phyloP scores from a whole-genome alignment of 2,888 invertebrate species.

The Halocaridina rubra region DNA sequence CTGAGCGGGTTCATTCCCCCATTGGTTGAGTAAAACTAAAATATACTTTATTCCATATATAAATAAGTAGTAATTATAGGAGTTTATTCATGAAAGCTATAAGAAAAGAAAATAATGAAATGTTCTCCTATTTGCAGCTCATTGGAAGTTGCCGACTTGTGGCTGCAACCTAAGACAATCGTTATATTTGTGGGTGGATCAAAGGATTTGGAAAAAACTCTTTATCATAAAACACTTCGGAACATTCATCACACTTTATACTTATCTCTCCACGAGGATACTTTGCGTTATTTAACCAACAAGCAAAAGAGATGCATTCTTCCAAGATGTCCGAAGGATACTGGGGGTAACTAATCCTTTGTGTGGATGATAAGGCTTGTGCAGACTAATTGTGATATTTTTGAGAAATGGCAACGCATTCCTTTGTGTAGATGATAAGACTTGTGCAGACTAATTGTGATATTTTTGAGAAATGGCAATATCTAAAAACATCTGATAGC shows the following conservation, averaged over 20 bases:
- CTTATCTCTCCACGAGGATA: not conserved
- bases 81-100: not conserved
- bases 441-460: no score
- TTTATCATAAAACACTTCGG: not conserved
- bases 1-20: no score
- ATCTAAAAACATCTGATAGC: no score
- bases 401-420: no score
- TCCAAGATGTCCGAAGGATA: no score
- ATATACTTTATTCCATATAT: not conserved
- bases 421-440: no score
- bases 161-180: not conserved
- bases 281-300: not conserved
- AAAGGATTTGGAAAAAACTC: not conserved
- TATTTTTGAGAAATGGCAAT: no score
- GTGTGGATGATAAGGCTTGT: no score
- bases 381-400: no score
- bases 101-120: not conserved
- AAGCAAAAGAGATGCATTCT: not conserved
- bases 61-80: not conserved
- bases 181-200: not conserved
- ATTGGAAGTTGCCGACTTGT: not conserved
- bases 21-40: no score
- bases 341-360: no score
- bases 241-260: not conserved
- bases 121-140: not conserved